Evolutionary conservation across 2,888 invertebrate species (phyloP).

Genomic region (Lagria hirta): DNA sequence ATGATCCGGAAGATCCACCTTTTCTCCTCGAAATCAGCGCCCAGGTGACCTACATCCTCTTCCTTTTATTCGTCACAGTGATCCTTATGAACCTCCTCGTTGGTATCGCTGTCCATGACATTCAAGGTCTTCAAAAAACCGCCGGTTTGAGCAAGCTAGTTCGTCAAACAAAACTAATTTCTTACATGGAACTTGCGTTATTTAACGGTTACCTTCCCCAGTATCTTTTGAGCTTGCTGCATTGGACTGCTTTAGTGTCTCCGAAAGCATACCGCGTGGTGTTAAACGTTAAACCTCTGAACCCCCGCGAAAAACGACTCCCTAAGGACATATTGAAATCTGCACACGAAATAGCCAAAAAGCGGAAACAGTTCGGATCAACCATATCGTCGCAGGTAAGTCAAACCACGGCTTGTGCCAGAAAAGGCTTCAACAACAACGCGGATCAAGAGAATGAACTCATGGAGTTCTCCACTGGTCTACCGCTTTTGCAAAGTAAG

Average conservation of each 20-base stretch:
- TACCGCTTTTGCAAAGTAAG: slow-evolving; percentile 64
- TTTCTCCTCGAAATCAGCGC: slow-evolving; percentile 78
- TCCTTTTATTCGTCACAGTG: slow-evolving; percentile 80
- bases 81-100: slow-evolving; percentile 84
- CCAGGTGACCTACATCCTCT: slow-evolving; percentile 78
- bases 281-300: slow-evolving; percentile 78
- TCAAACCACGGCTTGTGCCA: slow-evolving; percentile 59
- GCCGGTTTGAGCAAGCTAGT: slow-evolving; percentile 82
- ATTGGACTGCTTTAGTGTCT: slow-evolving; percentile 77
- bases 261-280: slow-evolving; percentile 82
- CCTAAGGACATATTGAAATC: slow-evolving; percentile 78
- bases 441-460: slow-evolving; percentile 49
- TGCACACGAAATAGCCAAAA: slow-evolving; percentile 79
- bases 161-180: slow-evolving; percentile 82
- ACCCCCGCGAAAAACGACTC: slow-evolving; percentile 78
- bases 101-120: slow-evolving; percentile 86
- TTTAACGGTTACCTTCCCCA: slow-evolving; percentile 79
- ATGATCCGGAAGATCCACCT: slow-evolving; percentile 74
- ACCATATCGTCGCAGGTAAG: slow-evolving; percentile 66
- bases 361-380: slow-evolving; percentile 69
- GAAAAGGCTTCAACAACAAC: slow-evolving; percentile 66
- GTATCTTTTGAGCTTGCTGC: slow-evolving; percentile 70
- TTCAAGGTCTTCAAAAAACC: slow-evolving; percentile 81
- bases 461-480: slow-evolving; percentile 51
- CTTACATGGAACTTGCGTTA: slow-evolving; percentile 79